These are phyloP conservation scores for Fistularia tabacaria DNA, from an alignment of 2,797 vertebrate species.

Conservation along the genomic window DNA sequence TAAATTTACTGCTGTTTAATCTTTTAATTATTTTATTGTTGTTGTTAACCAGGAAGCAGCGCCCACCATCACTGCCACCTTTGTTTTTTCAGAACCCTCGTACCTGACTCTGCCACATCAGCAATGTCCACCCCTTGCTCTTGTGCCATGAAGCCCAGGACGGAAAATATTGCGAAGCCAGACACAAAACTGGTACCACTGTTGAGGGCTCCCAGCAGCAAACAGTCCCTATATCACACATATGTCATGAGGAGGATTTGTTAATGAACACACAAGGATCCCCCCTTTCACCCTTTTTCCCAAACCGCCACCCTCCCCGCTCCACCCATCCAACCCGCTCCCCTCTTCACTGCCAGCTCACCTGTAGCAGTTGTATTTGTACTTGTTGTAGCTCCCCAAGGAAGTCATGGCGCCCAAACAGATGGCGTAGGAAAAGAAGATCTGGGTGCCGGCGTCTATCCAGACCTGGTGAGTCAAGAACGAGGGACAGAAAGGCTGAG, in stretches of 20 bases:
- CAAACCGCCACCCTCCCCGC: slow-evolving; percentile 27
- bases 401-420: slow-evolving; percentile 99
- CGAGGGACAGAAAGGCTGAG: slow-evolving; percentile 54
- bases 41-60: slow-evolving; percentile 84
- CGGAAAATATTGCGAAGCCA: slow-evolving; percentile 96
- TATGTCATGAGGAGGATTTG: slow-evolving; percentile 97
- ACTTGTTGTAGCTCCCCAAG: slow-evolving; percentile 99
- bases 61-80: slow-evolving; percentile 94
- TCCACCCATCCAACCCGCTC: background rate
- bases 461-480: slow-evolving; percentile 79
- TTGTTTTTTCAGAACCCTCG: slow-evolving; percentile 78
- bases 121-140: slow-evolving; percentile 99
- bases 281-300: slow-evolving; percentile 64
- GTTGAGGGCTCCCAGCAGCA: slow-evolving; percentile 99
- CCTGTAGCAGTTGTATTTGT: slow-evolving; percentile 99
- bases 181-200: slow-evolving; percentile 99
- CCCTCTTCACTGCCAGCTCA: slow-evolving; percentile 78
- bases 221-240: slow-evolving; percentile 99
- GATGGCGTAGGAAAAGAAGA: slow-evolving; percentile 99
- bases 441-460: slow-evolving; percentile 98
- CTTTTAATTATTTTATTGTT: slow-evolving; percentile 72
- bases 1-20: slow-evolving; percentile 1
- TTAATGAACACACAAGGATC: slow-evolving; percentile 93
- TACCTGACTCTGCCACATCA: slow-evolving; percentile 99
- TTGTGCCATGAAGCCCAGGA: slow-evolving; percentile 98